These are phyloP conservation scores for Temnopleurus reevesii DNA, from an alignment of 53 echinoderm and acorn worm species.

Conservation along the genomic window DNA sequence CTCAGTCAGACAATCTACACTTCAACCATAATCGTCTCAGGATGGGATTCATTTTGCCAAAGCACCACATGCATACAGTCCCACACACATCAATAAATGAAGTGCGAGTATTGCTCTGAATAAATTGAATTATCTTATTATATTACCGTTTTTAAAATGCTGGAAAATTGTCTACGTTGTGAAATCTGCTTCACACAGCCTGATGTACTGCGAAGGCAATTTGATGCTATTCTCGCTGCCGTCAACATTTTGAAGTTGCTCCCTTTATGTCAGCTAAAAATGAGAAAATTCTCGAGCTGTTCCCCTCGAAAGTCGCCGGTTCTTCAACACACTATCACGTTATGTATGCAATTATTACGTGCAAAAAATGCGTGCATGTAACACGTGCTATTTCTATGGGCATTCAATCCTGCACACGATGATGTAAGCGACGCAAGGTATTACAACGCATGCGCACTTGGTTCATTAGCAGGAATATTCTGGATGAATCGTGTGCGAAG, in stretches of 20 bases:
- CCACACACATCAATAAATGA: too few relatives aligned
- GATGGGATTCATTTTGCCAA: too few relatives aligned
- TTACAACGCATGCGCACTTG: conserved; percentile 23
- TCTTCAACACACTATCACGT: neutral
- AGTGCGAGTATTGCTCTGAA: too few relatives aligned
- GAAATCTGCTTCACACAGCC: conserved; percentile 57
- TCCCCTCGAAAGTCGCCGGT: neutral
- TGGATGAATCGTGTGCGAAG: too few relatives aligned
- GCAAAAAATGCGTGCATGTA: too few relatives aligned
- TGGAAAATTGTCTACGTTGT: conserved; percentile 77
- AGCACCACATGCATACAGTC: too few relatives aligned
- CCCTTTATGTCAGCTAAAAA: neutral
- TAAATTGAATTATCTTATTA: too few relatives aligned
- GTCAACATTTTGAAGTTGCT: conserved; percentile 74
- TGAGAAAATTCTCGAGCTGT: neutral
- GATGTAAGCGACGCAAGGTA: neutral
- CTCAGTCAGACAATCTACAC: too few relatives aligned
- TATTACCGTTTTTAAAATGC: conserved; percentile 85
- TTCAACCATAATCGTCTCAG: too few relatives aligned
- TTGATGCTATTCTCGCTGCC: conserved; percentile 76
- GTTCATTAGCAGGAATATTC: neutral
- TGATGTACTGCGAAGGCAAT: conserved; percentile 73
- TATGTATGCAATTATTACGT: conserved; percentile 3
- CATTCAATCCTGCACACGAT: neutral
- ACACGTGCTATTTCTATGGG: neutral